Evolutionary conservation across 2,888 invertebrate genomes (phyloP), one percentile per base, ranked within the genome.

Genomic region (Clepsis dumicolana): DNA sequence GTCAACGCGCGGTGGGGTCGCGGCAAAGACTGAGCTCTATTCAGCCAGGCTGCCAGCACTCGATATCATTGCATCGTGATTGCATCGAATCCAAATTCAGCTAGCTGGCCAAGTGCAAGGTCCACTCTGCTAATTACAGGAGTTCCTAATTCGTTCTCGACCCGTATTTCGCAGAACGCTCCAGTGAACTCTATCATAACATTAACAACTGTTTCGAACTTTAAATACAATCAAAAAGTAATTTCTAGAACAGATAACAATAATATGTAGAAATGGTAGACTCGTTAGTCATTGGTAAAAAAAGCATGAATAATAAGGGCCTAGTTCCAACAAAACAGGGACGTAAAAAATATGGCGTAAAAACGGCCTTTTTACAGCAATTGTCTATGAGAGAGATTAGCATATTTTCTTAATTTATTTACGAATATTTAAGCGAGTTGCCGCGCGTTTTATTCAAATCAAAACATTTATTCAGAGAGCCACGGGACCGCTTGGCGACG

Each of bases 381-480:
- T 62, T 56, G 61, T 66, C 61, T 66, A 54, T 66, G 48, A 65
- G 16, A 14, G 29, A 24, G 21, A 68, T 68, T 64, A 68, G 59
- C 68, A 68, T 68, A 64, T 68, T 68, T 68, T 59, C 57, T 53
- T 68, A 68, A 64, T 64, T 68, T 68, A 64, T 64, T 29, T 59
- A 68, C 41, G 67, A 67, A 67, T 67, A 67, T 57, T 64, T 68
- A 68, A 59, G 64, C 52, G 64, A 57, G 67, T 67, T 32, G 38
- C 41, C 63, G 57, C 44, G 25, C 29, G 68, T 64, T 68, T 68
- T 68, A 68, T 68, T 68, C 68, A 68, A 68, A 68, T 68, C 32
- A 16, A 64, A 68, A 64, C 68, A 68, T 68, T 68, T 68, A 68
- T 63, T 59, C 66, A 61, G 60, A 41, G 12, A 38, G 41, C 48